Conservation (phyloP, 2,888 invertebrate species). For the Osmoderma eremita region DNA sequence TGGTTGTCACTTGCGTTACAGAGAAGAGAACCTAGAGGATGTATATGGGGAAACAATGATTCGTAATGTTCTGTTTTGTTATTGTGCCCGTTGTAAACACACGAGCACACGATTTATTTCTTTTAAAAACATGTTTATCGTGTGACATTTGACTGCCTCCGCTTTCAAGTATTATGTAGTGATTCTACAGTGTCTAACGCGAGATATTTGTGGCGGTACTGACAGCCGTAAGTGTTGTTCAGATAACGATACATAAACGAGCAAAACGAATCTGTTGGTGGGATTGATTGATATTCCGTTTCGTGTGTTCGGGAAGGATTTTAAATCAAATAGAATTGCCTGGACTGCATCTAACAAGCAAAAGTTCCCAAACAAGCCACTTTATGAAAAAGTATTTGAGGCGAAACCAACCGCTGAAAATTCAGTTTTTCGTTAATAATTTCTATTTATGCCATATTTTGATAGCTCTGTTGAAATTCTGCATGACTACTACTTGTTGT, state of each 20-base stretch:
- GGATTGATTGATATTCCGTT: no score
- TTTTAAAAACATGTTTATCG: constrained; percentile 25
- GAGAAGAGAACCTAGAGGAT: not conserved
- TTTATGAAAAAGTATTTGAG: no score
- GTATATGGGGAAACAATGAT: constrained; percentile 1
- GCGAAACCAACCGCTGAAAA: no score
- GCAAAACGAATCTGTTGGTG: not conserved
- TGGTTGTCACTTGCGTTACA: no score
- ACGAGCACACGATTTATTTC: constrained; percentile 16
- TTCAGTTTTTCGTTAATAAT: no score
- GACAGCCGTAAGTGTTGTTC: not conserved
- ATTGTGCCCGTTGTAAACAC: constrained; percentile 13
- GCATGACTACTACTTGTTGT: no score
- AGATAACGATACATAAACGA: constrained; percentile 5
- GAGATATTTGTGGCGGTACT: not conserved
- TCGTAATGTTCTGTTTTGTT: constrained; percentile 10
- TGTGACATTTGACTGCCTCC: constrained; percentile 25
- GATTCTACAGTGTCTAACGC: constrained; percentile 2
- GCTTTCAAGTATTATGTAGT: constrained; percentile 1
- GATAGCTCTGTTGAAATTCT: no score
- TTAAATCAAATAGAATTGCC: no score
- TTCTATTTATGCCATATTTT: no score
- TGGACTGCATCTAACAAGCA: no score
- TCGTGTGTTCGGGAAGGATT: no score
- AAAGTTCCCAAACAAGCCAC: no score